A percentile compares a stretch with the other conserved stretches of the same genome.
phyloP scores from a whole-genome alignment of 2,113 vertebrate species.

The Dipodomys merriami region DNA sequence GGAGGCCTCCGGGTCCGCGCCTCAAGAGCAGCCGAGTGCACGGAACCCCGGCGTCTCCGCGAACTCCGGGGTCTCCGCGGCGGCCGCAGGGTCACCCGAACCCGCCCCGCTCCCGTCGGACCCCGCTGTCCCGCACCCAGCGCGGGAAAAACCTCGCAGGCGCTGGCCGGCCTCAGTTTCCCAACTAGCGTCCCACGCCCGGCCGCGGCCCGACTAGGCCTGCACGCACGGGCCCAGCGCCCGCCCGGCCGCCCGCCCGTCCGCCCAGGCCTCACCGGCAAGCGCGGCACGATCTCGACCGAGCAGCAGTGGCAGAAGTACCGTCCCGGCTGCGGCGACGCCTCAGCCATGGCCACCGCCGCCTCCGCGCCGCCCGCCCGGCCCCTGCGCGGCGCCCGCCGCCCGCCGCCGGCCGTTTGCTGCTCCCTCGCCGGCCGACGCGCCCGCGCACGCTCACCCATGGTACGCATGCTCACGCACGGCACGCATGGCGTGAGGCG shows the following conservation, averaged over 20 bases:
- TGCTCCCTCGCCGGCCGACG: constrained; percentile 75
- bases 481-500: constrained; percentile 7
- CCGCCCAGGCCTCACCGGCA: constrained; percentile 77
- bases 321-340: constrained; percentile 91
- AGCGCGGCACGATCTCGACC: constrained; percentile 80
- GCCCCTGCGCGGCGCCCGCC: constrained; percentile 77
- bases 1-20: background rate
- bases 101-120: background rate
- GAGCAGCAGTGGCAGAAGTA: constrained; percentile 95
- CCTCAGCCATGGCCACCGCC: constrained; percentile 92
- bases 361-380: constrained; percentile 70
- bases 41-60: background rate
- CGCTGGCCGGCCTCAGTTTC: background rate
- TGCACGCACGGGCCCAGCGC: background rate
- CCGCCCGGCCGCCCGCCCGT: background rate
- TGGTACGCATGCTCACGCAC: constrained; percentile 69
- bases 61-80: background rate
- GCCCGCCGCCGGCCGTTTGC: constrained; percentile 79
- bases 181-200: background rate
- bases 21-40: background rate
- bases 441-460: constrained; percentile 75
- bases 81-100: background rate
- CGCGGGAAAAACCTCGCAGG: background rate
- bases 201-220: background rate
- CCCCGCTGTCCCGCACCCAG: background rate